Evolutionary conservation across 2,113 vertebrate species (phyloP).

Genomic region (Cryptomyrus ogoouensis): DNA sequence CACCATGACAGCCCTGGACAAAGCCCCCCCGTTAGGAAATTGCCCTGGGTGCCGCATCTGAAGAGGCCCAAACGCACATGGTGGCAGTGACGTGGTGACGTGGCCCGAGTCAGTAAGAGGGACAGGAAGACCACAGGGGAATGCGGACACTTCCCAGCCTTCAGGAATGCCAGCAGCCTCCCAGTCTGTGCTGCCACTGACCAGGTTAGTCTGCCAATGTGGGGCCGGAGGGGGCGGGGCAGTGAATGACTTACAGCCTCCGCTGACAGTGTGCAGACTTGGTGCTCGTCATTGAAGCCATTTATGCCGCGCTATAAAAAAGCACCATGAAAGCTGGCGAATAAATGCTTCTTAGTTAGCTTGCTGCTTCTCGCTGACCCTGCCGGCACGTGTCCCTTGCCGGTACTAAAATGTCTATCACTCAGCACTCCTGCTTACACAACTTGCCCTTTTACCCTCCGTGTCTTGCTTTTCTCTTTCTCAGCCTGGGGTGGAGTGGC

Average conservation of each 20-base stretch:
- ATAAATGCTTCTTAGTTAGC: slow-evolving; percentile 83
- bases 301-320: slow-evolving; percentile 94
- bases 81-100: neutral
- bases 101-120: neutral
- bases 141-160: slow-evolving; percentile 64
- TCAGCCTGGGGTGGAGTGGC: slow-evolving; percentile 68
- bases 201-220: slow-evolving; percentile 62
- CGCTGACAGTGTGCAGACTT: slow-evolving; percentile 90
- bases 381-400: slow-evolving; percentile 75
- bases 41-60: neutral
- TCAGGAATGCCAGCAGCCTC: slow-evolving; percentile 79
- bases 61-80: neutral
- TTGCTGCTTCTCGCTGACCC: slow-evolving; percentile 75
- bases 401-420: slow-evolving; percentile 85
- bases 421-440: slow-evolving; percentile 74
- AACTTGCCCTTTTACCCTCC: slow-evolving; percentile 68
- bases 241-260: slow-evolving; percentile 88
- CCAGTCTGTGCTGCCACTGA: slow-evolving; percentile 61
- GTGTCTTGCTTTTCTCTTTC: slow-evolving; percentile 71
- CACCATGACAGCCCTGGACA: neutral
- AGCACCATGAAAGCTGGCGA: slow-evolving; percentile 71
- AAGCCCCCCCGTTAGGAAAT: neutral
- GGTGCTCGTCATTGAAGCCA: slow-evolving; percentile 80
- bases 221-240: slow-evolving; percentile 27
- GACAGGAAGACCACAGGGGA: neutral